phyloP scores from a whole-genome alignment of 1,140 invertebrate genomes.

The Limonius californicus region DNA sequence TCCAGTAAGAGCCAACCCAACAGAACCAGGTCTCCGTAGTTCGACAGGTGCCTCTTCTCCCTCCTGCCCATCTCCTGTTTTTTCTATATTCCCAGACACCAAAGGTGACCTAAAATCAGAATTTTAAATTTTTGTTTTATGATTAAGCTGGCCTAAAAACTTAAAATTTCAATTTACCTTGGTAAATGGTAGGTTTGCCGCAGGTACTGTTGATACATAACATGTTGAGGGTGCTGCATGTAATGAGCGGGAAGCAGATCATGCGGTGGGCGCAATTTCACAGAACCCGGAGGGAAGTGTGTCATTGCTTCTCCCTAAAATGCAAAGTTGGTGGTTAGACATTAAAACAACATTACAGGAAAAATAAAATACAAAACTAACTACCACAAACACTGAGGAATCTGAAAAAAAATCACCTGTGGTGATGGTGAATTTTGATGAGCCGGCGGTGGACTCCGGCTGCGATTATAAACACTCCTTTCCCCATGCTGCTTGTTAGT shows the following conservation, averaged over 20 bases:
- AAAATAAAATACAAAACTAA: not conserved
- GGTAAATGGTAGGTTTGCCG: constrained; percentile 50
- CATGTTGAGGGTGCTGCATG: constrained; percentile 57
- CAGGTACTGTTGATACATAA: constrained; percentile 66
- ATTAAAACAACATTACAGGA: not conserved
- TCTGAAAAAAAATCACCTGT: constrained; percentile 58
- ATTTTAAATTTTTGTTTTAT: not conserved
- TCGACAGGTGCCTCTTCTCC: constrained; percentile 62
- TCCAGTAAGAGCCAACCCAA: constrained; percentile 36
- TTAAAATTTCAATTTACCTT: no score
- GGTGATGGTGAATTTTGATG: constrained; percentile 76
- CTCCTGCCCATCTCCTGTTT: constrained; percentile 46
- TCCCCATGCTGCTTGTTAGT: constrained; percentile 50
- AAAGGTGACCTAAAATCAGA: constrained; percentile 47
- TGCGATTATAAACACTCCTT: constrained; percentile 47
- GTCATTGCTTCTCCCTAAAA: constrained; percentile 58
- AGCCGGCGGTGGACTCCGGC: constrained; percentile 72
- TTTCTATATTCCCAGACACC: constrained; percentile 49
- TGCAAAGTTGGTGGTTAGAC: constrained; percentile 23
- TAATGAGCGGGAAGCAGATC: constrained; percentile 49
- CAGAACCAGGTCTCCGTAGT: constrained; percentile 55
- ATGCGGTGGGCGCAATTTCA: constrained; percentile 39
- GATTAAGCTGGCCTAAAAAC: not conserved
- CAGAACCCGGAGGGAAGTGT: constrained; percentile 43
- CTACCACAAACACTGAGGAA: not conserved